Percentiles rank a stretch among this genome's conserved stretches.
Evolutionary conservation across 2,888 invertebrate genomes (phyloP).

Genomic region (Platypus cylindrus): DNA sequence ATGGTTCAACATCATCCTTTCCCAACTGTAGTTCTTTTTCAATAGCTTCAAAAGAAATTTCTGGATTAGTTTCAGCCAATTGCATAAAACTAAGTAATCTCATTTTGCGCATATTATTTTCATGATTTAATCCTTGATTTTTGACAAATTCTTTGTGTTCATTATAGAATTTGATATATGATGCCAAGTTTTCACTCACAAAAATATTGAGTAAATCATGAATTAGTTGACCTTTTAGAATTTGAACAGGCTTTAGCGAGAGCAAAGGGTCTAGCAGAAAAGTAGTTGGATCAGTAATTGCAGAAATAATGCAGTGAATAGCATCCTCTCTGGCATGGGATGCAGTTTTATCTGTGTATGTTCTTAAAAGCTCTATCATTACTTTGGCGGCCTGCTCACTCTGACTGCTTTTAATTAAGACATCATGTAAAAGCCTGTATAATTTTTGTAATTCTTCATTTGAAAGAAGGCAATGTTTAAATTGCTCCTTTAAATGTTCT

Average conservation of each 20-base stretch:
- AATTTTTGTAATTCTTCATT: conserved; percentile 87
- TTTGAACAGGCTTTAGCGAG: conserved; percentile 85
- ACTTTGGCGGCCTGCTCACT: conserved; percentile 89
- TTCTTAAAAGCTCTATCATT: conserved; percentile 92
- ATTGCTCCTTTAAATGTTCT: conserved; percentile 69
- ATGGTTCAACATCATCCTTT: conserved; percentile 84
- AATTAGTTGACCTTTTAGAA: conserved; percentile 88
- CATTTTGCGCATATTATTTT: conserved; percentile 95
- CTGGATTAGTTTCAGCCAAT: conserved; percentile 84
- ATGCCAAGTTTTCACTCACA: conserved; percentile 85
- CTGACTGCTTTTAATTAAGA: conserved; percentile 73
- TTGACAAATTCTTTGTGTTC: conserved; percentile 86
- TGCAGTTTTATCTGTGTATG: conserved; percentile 95
- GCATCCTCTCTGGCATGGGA: conserved; percentile 95
- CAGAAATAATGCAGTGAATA: conserved; percentile 88
- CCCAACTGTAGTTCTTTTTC: conserved; percentile 77
- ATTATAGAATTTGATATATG: conserved; percentile 85
- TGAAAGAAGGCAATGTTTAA: conserved; percentile 65
- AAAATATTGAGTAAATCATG: conserved; percentile 90
- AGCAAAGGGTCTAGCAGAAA: conserved; percentile 91
- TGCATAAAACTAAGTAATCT: conserved; percentile 94
- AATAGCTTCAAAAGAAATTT: conserved; percentile 84
- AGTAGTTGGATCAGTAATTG: conserved; percentile 88
- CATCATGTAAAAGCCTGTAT: conserved; percentile 78
- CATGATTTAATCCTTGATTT: conserved; percentile 74